Evolutionary conservation across 2,113 vertebrate genomes (phyloP).

Genomic region (Corvus hawaiiensis): DNA sequence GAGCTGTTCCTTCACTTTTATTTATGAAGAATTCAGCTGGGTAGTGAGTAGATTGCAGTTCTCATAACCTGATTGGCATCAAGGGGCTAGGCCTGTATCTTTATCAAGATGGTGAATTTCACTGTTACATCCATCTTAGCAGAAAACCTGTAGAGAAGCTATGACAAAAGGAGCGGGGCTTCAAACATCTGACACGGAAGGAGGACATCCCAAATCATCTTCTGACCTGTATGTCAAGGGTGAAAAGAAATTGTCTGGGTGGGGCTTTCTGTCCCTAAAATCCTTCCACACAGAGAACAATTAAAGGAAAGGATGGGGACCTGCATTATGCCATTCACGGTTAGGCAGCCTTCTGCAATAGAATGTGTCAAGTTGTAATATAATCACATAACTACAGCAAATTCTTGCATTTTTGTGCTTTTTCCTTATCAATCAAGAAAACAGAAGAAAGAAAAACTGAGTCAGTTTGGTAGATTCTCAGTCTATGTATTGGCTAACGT

Average conservation of each 20-base stretch:
- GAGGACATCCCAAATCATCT: neutral
- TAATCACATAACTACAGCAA: neutral
- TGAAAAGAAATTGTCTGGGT: neutral
- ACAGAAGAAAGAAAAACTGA: neutral
- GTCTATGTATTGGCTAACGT: neutral
- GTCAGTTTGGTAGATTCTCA: neutral
- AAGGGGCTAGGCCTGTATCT: neutral
- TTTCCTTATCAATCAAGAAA: neutral
- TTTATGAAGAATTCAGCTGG: neutral
- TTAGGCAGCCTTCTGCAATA: neutral
- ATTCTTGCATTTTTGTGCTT: neutral
- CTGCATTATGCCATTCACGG: neutral
- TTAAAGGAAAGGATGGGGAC: neutral
- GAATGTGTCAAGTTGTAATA: neutral
- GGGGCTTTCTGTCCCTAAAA: neutral
- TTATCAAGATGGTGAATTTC: neutral
- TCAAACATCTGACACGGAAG: neutral
- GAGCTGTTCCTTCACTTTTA: neutral
- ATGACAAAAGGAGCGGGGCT: neutral
- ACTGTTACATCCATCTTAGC: neutral
- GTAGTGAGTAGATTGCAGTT: neutral
- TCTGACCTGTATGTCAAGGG: neutral
- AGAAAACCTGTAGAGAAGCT: neutral
- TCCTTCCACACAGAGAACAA: neutral
- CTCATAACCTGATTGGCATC: neutral